A percentile compares a stretch with the other conserved stretches of the same genome.
Evolutionary conservation across 2,113 vertebrate genomes (phyloP).

Genomic region (Lasiurus cinereus): DNA sequence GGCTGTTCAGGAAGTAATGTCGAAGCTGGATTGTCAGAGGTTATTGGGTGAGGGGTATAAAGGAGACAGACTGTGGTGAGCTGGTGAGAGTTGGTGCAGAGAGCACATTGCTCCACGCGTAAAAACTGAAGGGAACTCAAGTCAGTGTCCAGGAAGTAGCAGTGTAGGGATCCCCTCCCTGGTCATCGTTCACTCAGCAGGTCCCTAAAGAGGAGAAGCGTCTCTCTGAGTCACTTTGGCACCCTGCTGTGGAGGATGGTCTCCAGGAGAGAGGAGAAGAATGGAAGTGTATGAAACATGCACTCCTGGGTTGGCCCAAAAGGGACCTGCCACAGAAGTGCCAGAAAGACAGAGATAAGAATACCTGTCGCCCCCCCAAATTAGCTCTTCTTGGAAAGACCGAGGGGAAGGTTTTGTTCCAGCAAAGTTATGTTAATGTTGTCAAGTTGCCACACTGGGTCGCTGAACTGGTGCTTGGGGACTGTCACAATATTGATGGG

Average conservation of each 20-base stretch:
- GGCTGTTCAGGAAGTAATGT: background rate
- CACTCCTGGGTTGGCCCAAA: background rate
- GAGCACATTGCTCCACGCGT: background rate
- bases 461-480: slow-evolving; percentile 71
- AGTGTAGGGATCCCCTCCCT: background rate
- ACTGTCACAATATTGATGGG: slow-evolving; percentile 86
- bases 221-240: background rate
- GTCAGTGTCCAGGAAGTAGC: background rate
- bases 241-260: background rate
- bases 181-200: background rate
- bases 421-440: slow-evolving; percentile 59
- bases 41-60: background rate
- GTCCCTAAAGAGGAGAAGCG: background rate
- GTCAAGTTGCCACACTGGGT: slow-evolving; percentile 75
- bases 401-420: slow-evolving; percentile 72
- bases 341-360: slow-evolving; percentile 23
- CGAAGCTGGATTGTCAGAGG: background rate
- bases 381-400: slow-evolving; percentile 67
- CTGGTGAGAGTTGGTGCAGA: background rate
- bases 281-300: slow-evolving; percentile 34
- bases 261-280: background rate
- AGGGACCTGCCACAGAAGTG: slow-evolving; percentile 44
- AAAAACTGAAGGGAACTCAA: background rate
- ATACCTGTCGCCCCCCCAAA: slow-evolving; percentile 32
- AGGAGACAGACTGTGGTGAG: fast-evolving